A percentile compares a stretch with the other conserved stretches of the same genome.
These are phyloP conservation scores for Myathropa florea DNA, from an alignment of 2,888 invertebrate genomes.

Conservation along the genomic window DNA sequence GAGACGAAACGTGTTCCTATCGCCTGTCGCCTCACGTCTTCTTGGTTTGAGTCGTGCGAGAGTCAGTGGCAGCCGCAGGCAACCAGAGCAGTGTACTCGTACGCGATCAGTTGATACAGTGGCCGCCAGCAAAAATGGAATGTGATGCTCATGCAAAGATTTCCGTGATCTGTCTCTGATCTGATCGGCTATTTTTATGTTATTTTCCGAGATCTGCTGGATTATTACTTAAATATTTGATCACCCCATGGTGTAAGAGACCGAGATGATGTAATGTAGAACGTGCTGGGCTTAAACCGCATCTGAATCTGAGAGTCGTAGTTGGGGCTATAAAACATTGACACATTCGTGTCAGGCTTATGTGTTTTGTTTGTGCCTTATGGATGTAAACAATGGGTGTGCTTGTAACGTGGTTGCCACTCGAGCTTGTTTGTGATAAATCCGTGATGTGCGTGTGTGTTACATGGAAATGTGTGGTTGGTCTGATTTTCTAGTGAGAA, in stretches of 20 bases:
- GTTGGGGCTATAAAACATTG: slow-evolving; percentile 24
- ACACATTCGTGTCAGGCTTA: neutral
- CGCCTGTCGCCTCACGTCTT: slow-evolving; percentile 32
- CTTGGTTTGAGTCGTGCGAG: slow-evolving; percentile 27
- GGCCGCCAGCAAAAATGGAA: slow-evolving; percentile 49
- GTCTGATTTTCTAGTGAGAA: neutral
- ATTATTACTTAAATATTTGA: slow-evolving; percentile 6
- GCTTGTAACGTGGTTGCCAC: neutral
- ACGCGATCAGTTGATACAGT: slow-evolving; percentile 40
- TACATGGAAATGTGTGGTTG: neutral
- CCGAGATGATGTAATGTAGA: slow-evolving; percentile 30
- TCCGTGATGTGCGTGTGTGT: neutral
- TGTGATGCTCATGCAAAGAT: slow-evolving; percentile 21
- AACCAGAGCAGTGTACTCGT: slow-evolving; percentile 3
- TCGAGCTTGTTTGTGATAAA: neutral
- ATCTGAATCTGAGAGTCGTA: neutral
- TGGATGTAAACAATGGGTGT: slow-evolving; percentile 26
- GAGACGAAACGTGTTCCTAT: slow-evolving; percentile 68
- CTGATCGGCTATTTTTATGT: slow-evolving; percentile 31
- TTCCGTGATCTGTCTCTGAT: slow-evolving; percentile 13
- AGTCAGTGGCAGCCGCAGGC: slow-evolving; percentile 2
- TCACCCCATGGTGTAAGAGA: neutral
- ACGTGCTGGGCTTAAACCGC: neutral
- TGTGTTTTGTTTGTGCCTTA: neutral
- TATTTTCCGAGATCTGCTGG: slow-evolving; percentile 4